Percentiles rank a stretch among this genome's conserved stretches.
phyloP scores from a whole-genome alignment of 2,797 vertebrate genomes.

The Peromyscus aztecus region DNA sequence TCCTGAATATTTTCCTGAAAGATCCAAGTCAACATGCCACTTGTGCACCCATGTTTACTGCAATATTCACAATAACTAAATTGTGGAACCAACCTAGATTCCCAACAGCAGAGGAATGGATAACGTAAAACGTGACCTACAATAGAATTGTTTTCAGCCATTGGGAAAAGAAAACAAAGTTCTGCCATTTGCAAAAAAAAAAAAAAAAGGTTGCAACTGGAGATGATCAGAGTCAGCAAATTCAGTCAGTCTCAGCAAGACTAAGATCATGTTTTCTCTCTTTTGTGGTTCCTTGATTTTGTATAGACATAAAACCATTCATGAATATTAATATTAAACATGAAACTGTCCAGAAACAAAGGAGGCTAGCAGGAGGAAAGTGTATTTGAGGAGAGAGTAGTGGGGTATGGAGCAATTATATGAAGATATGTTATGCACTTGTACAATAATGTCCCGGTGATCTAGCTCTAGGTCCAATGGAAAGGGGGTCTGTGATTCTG shows the following conservation, averaged over 20 bases:
- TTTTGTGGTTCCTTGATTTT: background rate
- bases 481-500: background rate
- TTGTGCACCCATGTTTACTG: background rate
- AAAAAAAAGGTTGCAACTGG: background rate
- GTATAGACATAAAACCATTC: background rate
- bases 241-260: background rate
- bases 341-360: background rate
- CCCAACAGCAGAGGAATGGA: background rate
- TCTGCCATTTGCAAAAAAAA: background rate
- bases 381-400: background rate
- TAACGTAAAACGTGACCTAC: background rate
- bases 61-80: background rate
- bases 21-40: background rate
- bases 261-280: background rate
- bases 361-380: background rate
- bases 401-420: accelerated
- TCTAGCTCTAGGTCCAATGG: too few species aligned
- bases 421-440: too few species aligned
- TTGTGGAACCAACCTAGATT: background rate
- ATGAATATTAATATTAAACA: background rate
- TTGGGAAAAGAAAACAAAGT: background rate
- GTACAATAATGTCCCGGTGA: background rate
- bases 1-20: background rate
- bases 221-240: background rate
- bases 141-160: background rate